Base-by-base conservation (phyloP, 2,797 vertebrate genomes). In the Vireo griseus region DNA sequence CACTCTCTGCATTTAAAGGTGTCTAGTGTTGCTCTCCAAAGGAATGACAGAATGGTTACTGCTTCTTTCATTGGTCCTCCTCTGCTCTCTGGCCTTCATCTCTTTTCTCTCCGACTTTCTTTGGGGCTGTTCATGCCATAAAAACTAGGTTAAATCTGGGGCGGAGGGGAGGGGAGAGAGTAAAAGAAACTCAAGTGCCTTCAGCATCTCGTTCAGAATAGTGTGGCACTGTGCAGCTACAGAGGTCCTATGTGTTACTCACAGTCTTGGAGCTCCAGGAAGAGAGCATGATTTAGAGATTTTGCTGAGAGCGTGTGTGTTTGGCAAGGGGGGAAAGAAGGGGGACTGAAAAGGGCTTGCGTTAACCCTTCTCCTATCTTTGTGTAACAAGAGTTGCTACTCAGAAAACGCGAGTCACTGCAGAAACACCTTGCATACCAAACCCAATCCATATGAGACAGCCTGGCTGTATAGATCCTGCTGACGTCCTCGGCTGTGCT, bases 81-180 rank as follows among this genome's bases (percentile, higher is more conserved):
- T 92, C 93, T 96, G 88, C 94, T 96, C 94, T 94, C 94, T 96
- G 85, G 71, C 93, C 86, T 92, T 93, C 95, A 86, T 92, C 92
- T 92, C 95, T 95, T 95, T 95, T 96, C 92, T 96, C 93, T 95
- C 48, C 77, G 12, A 91, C 96, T 94, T 96, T 96, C 96, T 94
- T 94, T 94, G 94, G 95, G 92, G 83, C 96, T 95, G 94, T 96
- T 96, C 95, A 96, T 95, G 95, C 95, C 84, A 89, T 94, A 96
- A 97, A 90, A 97, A 96, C 96, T 97, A 97, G 96, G 96, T 96
- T 97, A 97, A 97, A 97, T 96, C 95, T 97, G 90, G 96, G 95
- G 94, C 29, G 94, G 96, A 94, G 93, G 93, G 91, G 92, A 94
- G 92, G 93, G 84, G 92, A 94, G 80, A 95, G 79, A 94, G 94